These are phyloP conservation scores for Phenganax subtilis DNA, from an alignment of 92 coral and sea anemone species.

Conservation along the genomic window DNA sequence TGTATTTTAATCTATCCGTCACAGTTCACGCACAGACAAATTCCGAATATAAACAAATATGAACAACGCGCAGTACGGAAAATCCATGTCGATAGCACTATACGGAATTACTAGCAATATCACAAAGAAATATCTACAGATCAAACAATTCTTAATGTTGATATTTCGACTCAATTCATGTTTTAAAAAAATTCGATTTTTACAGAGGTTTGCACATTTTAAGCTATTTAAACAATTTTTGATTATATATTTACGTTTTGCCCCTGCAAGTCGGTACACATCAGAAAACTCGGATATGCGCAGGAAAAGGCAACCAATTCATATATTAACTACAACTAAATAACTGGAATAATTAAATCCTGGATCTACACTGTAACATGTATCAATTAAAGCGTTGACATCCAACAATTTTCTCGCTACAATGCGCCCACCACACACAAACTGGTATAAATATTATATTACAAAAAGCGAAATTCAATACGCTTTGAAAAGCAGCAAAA, in stretches of 20 bases:
- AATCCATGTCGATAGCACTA: background rate
- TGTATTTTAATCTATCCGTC: background rate
- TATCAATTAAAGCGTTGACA: background rate
- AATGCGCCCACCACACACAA: background rate
- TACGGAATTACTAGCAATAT: background rate
- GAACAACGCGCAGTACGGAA: background rate
- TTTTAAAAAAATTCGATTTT: constrained; percentile 4
- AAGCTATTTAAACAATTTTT: background rate
- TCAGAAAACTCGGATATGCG: background rate
- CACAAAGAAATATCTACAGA: background rate
- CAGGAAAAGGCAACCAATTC: too few species aligned
- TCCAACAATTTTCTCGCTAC: background rate
- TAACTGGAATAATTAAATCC: background rate
- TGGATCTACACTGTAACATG: background rate
- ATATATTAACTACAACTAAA: too few species aligned
- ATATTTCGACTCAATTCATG: constrained; percentile 10
- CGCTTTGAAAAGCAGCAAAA: constrained; percentile 6
- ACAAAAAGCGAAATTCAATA: constrained; percentile 20
- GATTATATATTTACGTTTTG: background rate
- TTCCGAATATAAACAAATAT: constrained; percentile 10
- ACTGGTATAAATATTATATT: constrained; percentile 14
- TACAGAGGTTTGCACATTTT: constrained; percentile 14
- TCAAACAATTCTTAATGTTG: background rate
- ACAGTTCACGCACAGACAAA: background rate
- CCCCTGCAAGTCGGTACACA: background rate